phyloP scores from a whole-genome alignment of 2,113 vertebrate species.

The Rhadina sibilatrix region DNA sequence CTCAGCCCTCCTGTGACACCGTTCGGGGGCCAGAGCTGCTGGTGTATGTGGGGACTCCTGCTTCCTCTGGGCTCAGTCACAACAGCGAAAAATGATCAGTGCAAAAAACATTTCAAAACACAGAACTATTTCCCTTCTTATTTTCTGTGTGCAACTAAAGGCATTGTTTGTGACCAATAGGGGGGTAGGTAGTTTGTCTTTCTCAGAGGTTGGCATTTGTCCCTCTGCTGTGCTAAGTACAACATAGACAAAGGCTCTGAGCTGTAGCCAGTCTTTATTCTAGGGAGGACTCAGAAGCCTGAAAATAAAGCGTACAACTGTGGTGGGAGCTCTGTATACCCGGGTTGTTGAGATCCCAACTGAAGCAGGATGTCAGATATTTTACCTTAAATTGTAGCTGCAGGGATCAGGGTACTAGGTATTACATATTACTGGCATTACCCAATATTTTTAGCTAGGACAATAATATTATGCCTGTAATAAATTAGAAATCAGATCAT shows the following conservation, averaged over 20 bases:
- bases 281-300: background rate
- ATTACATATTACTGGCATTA: background rate
- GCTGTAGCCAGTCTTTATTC: background rate
- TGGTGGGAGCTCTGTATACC: background rate
- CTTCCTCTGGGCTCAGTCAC: background rate
- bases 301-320: background rate
- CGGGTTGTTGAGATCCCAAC: background rate
- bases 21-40: fast-evolving
- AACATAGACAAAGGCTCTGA: background rate
- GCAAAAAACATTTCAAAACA: background rate
- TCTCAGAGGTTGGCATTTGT: background rate
- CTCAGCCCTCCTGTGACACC: background rate
- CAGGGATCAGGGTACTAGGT: background rate
- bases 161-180: background rate
- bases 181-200: background rate
- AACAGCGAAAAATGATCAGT: background rate
- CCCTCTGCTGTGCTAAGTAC: background rate
- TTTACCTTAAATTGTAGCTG: background rate
- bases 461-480: background rate
- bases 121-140: background rate
- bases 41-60: background rate
- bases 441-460: background rate
- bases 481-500: background rate
- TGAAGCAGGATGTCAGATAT: background rate
- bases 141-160: background rate